Percentiles rank a stretch among this genome's conserved stretches.
phyloP scores from a whole-genome alignment of 2,113 vertebrate genomes.

The Mionectes macconnelli region DNA sequence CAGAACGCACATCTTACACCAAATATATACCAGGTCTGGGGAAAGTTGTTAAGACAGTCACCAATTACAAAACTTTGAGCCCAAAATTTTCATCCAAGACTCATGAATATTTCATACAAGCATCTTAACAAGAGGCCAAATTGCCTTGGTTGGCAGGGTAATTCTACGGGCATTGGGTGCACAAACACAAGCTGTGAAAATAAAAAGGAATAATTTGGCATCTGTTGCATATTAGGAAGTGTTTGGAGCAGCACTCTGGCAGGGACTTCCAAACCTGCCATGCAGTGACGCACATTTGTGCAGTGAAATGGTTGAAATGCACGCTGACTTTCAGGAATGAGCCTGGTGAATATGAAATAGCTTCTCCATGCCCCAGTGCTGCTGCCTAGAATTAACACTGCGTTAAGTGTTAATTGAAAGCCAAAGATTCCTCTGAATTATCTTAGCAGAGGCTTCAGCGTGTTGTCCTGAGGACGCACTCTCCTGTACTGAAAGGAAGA shows the following conservation, averaged over 20 bases:
- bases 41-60: not conserved
- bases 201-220: constrained; percentile 59
- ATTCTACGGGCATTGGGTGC: constrained; percentile 10
- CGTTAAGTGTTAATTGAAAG: accelerated
- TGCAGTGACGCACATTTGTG: constrained; percentile 4
- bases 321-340: constrained; percentile 4
- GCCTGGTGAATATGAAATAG: constrained; percentile 33
- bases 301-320: constrained; percentile 5
- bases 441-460: not conserved
- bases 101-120: constrained; percentile 49
- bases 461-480: not conserved
- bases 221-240: constrained; percentile 34
- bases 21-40: not conserved
- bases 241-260: constrained; percentile 32
- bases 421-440: not conserved
- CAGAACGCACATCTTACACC: not conserved
- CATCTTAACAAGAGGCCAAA: constrained; percentile 40
- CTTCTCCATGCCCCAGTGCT: not conserved
- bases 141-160: constrained; percentile 43
- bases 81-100: not conserved
- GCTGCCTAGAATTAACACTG: not conserved
- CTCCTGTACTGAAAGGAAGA: not conserved
- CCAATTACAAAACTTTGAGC: not conserved
- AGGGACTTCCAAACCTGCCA: not conserved
- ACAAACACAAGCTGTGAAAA: constrained; percentile 64